Evolutionary conservation across 2,888 invertebrate genomes (phyloP).

Genomic region (Entomobrya proxima): DNA sequence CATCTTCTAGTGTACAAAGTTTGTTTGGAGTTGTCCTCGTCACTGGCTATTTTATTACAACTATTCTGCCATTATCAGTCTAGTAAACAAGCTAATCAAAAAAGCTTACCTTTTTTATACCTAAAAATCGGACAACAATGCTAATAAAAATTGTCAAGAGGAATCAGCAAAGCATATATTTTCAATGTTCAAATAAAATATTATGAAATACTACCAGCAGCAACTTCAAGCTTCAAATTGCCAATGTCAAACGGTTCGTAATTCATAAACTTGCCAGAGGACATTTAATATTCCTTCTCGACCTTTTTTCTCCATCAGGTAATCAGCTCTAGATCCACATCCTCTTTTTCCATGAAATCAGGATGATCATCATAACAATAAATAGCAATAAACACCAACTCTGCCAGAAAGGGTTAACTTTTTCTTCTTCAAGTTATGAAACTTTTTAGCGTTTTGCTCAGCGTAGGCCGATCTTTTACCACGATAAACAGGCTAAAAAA

Average conservation of each 20-base stretch:
- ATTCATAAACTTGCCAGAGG: slow-evolving; percentile 29
- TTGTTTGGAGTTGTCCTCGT: background rate
- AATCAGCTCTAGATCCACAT: background rate
- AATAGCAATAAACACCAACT: slow-evolving; percentile 3
- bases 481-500: slow-evolving; percentile 49
- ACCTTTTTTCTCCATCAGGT: background rate
- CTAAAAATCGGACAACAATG: background rate
- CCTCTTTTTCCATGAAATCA: slow-evolving; percentile 7
- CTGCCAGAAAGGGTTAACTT: background rate
- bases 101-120: background rate
- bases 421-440: background rate
- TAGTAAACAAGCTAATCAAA: slow-evolving; percentile 36
- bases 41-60: background rate
- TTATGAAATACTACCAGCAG: background rate
- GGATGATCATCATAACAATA: background rate
- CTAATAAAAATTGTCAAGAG: slow-evolving; percentile 34
- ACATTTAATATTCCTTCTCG: slow-evolving; percentile 19
- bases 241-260: slow-evolving; percentile 24
- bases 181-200: too few species aligned
- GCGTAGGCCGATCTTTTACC: slow-evolving; percentile 40
- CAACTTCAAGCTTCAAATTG: background rate
- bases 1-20: too few species aligned
- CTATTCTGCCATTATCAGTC: background rate
- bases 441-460: background rate
- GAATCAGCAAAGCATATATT: background rate